A percentile compares a stretch with the other conserved stretches of the same genome.
Conservation (phyloP, 1,140 invertebrate genomes). For the Intoshia linei region DNA sequence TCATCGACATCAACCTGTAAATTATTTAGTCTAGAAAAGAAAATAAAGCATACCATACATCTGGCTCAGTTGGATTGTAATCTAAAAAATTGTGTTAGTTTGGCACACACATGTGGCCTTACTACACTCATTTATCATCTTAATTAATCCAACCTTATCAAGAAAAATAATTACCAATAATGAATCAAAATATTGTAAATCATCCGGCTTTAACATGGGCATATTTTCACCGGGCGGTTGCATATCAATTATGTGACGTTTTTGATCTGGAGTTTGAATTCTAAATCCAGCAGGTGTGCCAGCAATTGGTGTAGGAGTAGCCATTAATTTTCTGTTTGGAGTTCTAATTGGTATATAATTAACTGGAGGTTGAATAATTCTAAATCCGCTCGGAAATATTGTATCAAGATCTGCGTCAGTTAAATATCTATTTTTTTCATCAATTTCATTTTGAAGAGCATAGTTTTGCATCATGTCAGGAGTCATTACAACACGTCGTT, state of each 20-base stretch:
- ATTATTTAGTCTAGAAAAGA: background rate
- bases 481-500: slow-evolving; percentile 77
- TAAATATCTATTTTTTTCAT: slow-evolving; percentile 70
- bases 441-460: slow-evolving; percentile 92
- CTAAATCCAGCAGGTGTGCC: slow-evolving; percentile 73
- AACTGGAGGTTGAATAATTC: slow-evolving; percentile 63
- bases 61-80: background rate
- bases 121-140: background rate
- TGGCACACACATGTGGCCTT: background rate
- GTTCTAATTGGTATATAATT: slow-evolving; percentile 85
- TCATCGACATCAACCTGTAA: slow-evolving; percentile 64
- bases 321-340: slow-evolving; percentile 69
- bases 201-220: slow-evolving; percentile 93
- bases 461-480: slow-evolving; percentile 89
- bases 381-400: slow-evolving; percentile 86
- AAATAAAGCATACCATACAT: background rate
- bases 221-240: slow-evolving; percentile 69
- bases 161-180: slow-evolving; percentile 29
- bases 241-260: slow-evolving; percentile 48
- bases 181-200: slow-evolving; percentile 98
- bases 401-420: slow-evolving; percentile 81
- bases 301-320: slow-evolving; percentile 68
- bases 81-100: too few species aligned
- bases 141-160: background rate
- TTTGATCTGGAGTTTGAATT: slow-evolving; percentile 36